These are phyloP conservation scores for Malurus leucopterus DNA, from an alignment of 2,797 vertebrate species.

Conservation along the genomic window DNA sequence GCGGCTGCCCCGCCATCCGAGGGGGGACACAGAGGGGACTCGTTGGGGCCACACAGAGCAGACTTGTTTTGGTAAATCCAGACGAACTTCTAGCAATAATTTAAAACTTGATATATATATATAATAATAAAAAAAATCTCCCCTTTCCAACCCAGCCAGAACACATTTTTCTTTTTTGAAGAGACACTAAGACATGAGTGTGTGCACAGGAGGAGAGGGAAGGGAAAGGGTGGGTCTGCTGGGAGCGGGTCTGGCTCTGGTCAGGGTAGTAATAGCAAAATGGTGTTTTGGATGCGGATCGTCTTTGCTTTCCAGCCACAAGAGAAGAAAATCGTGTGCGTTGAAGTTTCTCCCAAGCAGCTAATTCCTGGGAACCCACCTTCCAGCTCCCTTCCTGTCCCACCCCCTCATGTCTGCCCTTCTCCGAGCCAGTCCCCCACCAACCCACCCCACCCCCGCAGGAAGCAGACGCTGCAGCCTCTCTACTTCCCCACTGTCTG, in stretches of 20 bases:
- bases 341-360: slow-evolving; percentile 57
- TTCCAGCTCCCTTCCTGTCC: slow-evolving; percentile 47
- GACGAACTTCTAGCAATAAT: slow-evolving; percentile 79
- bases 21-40: slow-evolving; percentile 35
- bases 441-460: slow-evolving; percentile 29
- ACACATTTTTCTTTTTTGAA: background rate
- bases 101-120: slow-evolving; percentile 82
- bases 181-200: slow-evolving; percentile 65
- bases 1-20: slow-evolving; percentile 63
- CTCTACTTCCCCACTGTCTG: slow-evolving; percentile 82
- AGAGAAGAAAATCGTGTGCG: slow-evolving; percentile 55
- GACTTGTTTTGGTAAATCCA: slow-evolving; percentile 78
- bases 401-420: slow-evolving; percentile 9
- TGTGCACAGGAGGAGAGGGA: slow-evolving; percentile 49
- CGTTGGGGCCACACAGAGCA: slow-evolving; percentile 42
- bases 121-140: slow-evolving; percentile 71
- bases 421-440: background rate
- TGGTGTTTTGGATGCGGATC: slow-evolving; percentile 37
- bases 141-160: slow-evolving; percentile 64
- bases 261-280: slow-evolving; percentile 53
- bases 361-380: slow-evolving; percentile 34
- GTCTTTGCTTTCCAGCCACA: slow-evolving; percentile 59
- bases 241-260: slow-evolving; percentile 58
- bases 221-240: slow-evolving; percentile 33
- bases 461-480: slow-evolving; percentile 24